Evolutionary conservation across 2,797 vertebrate species (phyloP).

Genomic region (Lagorchestes hirsutus): DNA sequence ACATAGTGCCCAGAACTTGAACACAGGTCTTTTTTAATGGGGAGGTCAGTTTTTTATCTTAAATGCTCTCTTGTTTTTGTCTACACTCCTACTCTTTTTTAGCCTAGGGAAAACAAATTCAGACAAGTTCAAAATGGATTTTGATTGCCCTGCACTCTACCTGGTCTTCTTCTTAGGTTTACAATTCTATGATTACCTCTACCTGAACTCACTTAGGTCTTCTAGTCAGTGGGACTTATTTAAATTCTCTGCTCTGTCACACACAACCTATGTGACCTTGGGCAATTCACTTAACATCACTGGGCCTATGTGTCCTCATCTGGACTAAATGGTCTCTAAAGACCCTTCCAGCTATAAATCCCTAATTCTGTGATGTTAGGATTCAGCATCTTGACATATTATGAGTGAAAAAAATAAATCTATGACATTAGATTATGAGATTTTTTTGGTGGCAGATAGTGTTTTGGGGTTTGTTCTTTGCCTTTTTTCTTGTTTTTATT

Average conservation of each 20-base stretch:
- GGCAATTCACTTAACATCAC: neutral
- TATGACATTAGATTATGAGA: too few species aligned
- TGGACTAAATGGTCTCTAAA: neutral
- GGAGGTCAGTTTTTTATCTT: neutral
- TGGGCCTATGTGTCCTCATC: neutral
- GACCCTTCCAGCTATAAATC: neutral
- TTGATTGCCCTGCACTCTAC: neutral
- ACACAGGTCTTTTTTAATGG: neutral
- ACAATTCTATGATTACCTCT: neutral
- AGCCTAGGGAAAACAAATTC: too few species aligned
- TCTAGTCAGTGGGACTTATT: neutral
- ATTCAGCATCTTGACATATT: too few species aligned
- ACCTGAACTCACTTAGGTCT: neutral
- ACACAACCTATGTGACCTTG: neutral
- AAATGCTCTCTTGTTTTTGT: neutral
- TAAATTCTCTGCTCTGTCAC: neutral
- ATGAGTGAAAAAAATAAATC: too few species aligned
- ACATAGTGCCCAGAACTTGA: neutral
- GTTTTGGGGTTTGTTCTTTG: too few species aligned
- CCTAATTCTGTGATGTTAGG: too few species aligned
- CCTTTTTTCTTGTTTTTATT: too few species aligned
- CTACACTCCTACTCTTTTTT: neutral
- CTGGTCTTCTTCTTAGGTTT: neutral
- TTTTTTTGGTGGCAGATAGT: too few species aligned
- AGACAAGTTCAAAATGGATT: neutral